Percentiles rank a stretch among this genome's conserved stretches.
Conservation (phyloP, 2,888 invertebrate species). For the Eristalis tenax region DNA sequence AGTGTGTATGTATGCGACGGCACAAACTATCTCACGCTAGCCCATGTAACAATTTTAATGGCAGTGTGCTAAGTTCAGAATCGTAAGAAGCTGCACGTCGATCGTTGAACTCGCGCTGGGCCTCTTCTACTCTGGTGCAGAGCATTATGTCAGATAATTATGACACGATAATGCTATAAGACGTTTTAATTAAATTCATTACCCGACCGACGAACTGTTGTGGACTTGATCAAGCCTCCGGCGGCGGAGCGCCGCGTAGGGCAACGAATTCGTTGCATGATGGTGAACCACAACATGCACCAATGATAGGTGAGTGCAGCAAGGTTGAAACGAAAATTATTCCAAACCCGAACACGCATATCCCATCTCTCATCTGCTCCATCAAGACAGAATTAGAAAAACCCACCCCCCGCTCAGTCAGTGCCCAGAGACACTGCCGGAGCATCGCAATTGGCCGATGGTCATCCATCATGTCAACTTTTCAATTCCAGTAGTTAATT, state of each 20-base stretch:
- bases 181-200: constrained; percentile 64
- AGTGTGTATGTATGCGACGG: constrained; percentile 36
- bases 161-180: constrained; percentile 40
- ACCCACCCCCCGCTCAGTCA: too few relatives aligned
- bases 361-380: not conserved
- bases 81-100: constrained; percentile 44
- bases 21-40: constrained; percentile 63
- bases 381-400: constrained; percentile 6
- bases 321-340: not conserved
- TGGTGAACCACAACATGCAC: constrained; percentile 1
- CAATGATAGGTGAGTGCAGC: not conserved
- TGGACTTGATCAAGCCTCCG: constrained; percentile 8
- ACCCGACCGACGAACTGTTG: constrained; percentile 53
- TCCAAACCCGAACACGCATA: constrained; percentile 6
- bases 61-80: constrained; percentile 58
- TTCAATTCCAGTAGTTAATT: constrained; percentile 69
- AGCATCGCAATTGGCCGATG: constrained; percentile 18
- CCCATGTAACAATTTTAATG: constrained; percentile 16
- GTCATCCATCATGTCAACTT: constrained; percentile 66
- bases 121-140: not conserved
- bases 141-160: constrained; percentile 55
- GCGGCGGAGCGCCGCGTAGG: not conserved
- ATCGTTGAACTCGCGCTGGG: constrained; percentile 51
- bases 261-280: constrained; percentile 25
- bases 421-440: constrained; percentile 8